Conservation (phyloP, 1,140 invertebrate genomes). For the Pseudomyrmex flavicornis region DNA sequence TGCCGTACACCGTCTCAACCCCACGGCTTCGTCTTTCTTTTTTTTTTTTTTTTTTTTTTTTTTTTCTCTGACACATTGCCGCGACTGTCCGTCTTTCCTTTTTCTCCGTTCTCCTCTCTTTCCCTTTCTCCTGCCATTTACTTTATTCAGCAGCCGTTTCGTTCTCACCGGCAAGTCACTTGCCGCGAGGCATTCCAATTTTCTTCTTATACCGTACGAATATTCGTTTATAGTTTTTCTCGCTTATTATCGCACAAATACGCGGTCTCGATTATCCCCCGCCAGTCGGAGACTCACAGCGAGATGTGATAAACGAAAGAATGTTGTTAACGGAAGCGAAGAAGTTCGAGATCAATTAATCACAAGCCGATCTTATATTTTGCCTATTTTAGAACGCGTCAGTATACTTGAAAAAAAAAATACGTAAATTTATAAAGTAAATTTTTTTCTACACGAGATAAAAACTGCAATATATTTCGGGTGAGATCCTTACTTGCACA, state of each 20-base stretch:
- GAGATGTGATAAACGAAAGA: constrained; percentile 10
- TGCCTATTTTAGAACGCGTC: neutral
- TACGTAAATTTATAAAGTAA: constrained; percentile 1
- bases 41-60: constrained; percentile 22
- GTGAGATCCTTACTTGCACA: constrained; percentile 88
- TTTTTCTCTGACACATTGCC: constrained; percentile 51
- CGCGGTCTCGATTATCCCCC: constrained; percentile 14
- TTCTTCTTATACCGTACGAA: constrained; percentile 66
- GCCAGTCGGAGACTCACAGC: neutral
- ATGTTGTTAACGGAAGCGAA: constrained; percentile 8
- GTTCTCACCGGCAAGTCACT: constrained; percentile 39
- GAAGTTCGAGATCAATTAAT: neutral
- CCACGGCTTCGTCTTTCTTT: constrained; percentile 19
- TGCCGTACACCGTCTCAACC: constrained; percentile 55
- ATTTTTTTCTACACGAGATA: neutral
- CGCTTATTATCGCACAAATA: constrained; percentile 56
- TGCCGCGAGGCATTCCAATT: constrained; percentile 75
- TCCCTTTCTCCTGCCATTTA: neutral
- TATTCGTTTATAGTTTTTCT: constrained; percentile 55
- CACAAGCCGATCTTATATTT: constrained; percentile 13
- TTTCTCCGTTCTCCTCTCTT: neutral
- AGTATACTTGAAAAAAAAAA: neutral
- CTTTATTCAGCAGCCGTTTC: constrained; percentile 40
- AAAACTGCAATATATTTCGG: constrained; percentile 5
- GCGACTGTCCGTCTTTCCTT: constrained; percentile 44